phyloP scores from a whole-genome alignment of 2,113 vertebrate genomes.

The Chlorocebus sabaeus region DNA sequence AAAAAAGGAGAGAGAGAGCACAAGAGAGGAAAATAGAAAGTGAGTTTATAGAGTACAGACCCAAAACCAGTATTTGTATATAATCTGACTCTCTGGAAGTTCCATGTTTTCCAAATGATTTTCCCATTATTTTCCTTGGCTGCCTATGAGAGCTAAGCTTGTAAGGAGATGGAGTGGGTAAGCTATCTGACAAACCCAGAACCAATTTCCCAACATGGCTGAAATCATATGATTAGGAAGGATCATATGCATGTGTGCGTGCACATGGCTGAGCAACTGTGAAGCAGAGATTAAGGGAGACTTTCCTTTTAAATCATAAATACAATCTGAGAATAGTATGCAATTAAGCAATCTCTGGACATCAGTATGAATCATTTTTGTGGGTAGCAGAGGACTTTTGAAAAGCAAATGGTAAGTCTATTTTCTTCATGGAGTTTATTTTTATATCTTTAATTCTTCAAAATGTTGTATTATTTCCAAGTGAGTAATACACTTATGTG shows the following conservation, averaged over 20 bases:
- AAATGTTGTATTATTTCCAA: neutral
- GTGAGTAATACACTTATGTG: neutral
- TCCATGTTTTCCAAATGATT: neutral
- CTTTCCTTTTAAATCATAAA: conserved; percentile 2
- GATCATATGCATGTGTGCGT: neutral
- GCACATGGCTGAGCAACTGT: neutral
- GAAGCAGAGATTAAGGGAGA: neutral
- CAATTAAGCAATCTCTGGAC: neutral
- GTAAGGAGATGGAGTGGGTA: neutral
- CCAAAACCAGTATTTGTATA: neutral
- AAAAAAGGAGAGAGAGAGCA: neutral
- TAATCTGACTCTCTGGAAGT: neutral
- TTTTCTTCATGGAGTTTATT: neutral
- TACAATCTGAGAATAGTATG: neutral
- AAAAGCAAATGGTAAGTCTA: neutral
- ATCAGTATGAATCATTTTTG: neutral
- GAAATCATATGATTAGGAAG: neutral
- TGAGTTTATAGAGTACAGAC: neutral
- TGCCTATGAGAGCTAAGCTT: neutral
- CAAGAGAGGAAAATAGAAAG: neutral
- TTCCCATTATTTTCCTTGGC: neutral
- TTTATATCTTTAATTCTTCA: neutral
- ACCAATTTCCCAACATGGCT: neutral
- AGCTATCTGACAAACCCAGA: neutral
- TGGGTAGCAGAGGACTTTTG: neutral